Evolutionary conservation across 2,797 vertebrate genomes (phyloP).

Genomic region (Gobionotothen gibberifrons): DNA sequence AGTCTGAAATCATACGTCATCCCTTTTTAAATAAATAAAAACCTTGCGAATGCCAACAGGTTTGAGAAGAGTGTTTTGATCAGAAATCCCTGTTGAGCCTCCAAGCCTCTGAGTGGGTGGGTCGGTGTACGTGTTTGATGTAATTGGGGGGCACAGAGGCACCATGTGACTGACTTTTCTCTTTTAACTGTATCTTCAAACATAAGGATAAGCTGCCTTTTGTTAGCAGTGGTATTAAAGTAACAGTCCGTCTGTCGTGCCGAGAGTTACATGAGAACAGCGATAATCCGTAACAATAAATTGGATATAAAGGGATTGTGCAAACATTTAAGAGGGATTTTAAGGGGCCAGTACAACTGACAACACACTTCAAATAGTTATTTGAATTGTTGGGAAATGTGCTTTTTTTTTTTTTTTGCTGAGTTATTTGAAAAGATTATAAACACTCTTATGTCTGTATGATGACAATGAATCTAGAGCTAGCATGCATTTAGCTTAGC

Average conservation of each 20-base stretch:
- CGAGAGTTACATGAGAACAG: not conserved
- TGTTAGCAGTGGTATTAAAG: not conserved
- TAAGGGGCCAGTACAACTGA: not conserved
- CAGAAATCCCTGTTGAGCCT: conserved; percentile 1
- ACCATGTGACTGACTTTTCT: not conserved
- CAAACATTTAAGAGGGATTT: not conserved
- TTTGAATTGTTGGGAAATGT: not conserved
- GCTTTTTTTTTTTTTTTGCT: not conserved
- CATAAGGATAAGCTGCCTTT: not conserved
- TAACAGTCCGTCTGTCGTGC: not conserved
- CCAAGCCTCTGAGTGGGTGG: not conserved
- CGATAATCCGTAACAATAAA: not conserved
- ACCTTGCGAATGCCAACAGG: not conserved
- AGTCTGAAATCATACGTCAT: conserved; percentile 1
- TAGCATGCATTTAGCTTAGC: not conserved
- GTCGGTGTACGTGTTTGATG: not conserved
- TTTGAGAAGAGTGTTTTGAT: conserved; percentile 16
- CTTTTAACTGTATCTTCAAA: conserved; percentile 19
- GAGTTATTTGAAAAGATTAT: not conserved
- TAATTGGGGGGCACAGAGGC: not conserved
- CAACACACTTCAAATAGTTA: not conserved
- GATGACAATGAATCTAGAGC: not conserved
- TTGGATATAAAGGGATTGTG: not conserved
- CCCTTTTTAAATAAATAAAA: not conserved
- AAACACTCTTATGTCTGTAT: not conserved